Base-by-base conservation (phyloP, 2,888 invertebrate genomes). In the Reticulitermes lucifugus region DNA sequence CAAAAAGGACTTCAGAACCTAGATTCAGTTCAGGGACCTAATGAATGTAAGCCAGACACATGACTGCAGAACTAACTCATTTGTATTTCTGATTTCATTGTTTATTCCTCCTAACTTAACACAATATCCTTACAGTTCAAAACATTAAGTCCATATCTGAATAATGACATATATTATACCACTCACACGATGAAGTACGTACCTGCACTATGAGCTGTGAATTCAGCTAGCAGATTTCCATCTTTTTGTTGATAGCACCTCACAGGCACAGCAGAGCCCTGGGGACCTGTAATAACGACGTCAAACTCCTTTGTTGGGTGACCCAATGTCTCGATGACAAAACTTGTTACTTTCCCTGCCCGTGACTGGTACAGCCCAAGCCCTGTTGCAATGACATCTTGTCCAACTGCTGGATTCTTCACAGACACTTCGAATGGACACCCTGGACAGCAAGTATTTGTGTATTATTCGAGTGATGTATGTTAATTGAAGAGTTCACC, bases 201-300 rank as follows among this genome's bases (percentile, higher is more conserved):
- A 95, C 95, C 92, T 43, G 96, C 94, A 89, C 95, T 95, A 86
- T 95, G 95, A 55, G 97, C 95, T 25, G 96, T 96, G 91, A 96
- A 99, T 91, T 99, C 99, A 0, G 99, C 99, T 90, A 98, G 95
- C 85, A 98, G 92, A 89, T 98, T 96, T 2, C 99, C 99, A 86
- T 98, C 98, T 89, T 98, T 97, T 86, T 99, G 99, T 90, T 98
- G 98, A 90, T 98, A 98, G 90, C 99, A 98, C 85, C 98, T 91
- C 0, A 99, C 97, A 0, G 98, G 97, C 73, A 98, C 92, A 0
- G 97, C 96, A 87, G 95, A 93, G 0, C 96, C 94, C 12, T 95
- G 95, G 0, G 96, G 96, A 0, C 96, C 96, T 0, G 96, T 96
- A 1, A 97, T 96, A 0, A 98, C 96, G 0, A 98, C 98, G 90